A percentile compares a stretch with the other conserved stretches of the same genome.
Conservation (phyloP, 1,140 invertebrate species). For the Xylocopa sonorina region DNA sequence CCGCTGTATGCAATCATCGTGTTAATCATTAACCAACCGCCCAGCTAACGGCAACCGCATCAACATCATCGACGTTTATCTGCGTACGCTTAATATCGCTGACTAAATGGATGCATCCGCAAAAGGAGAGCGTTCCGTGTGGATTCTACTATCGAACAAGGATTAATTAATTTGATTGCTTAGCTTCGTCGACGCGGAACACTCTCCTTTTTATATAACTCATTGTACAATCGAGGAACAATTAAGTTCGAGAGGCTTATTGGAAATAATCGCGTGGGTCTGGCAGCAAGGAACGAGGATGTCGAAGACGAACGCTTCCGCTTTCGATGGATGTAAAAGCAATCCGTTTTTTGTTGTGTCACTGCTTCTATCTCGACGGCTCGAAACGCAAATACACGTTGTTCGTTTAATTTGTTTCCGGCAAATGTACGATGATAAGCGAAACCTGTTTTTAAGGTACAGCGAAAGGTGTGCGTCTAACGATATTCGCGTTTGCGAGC, state of each 20-base stretch:
- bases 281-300: neutral
- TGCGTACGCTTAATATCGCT: neutral
- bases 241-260: slow-evolving; percentile 1
- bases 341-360: neutral
- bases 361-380: slow-evolving; percentile 5
- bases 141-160: too few relatives aligned
- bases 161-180: too few relatives aligned
- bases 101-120: neutral
- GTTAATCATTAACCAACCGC: slow-evolving; percentile 9
- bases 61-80: neutral
- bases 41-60: neutral
- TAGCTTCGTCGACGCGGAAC: too few relatives aligned
- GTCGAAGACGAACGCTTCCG: neutral
- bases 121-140: neutral
- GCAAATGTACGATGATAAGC: too few relatives aligned
- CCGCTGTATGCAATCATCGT: slow-evolving; percentile 1
- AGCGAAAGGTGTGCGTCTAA: too few relatives aligned
- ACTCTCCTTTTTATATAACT: neutral
- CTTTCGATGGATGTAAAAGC: neutral
- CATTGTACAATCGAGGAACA: neutral
- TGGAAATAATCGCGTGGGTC: slow-evolving; percentile 1
- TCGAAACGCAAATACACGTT: too few relatives aligned
- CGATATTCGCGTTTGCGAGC: too few relatives aligned
- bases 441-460: too few relatives aligned
- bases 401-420: too few relatives aligned